A percentile compares a stretch with the other conserved stretches of the same genome.
phyloP scores from a whole-genome alignment of 2,797 vertebrate species.

The Parambassis ranga region DNA sequence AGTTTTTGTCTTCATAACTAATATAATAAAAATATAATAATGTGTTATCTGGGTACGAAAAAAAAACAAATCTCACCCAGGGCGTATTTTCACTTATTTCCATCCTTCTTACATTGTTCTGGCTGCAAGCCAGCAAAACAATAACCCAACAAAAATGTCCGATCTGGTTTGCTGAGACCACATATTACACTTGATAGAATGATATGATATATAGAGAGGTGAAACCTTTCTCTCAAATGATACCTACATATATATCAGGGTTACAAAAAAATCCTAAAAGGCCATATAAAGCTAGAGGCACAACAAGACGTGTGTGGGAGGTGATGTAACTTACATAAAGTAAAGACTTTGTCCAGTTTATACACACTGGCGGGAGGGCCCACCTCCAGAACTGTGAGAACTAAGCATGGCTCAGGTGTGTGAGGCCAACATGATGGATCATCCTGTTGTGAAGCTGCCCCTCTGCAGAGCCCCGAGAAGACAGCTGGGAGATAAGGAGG shows the following conservation, averaged over 20 bases:
- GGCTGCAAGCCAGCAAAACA: conserved; percentile 4
- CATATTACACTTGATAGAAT: conserved; percentile 8
- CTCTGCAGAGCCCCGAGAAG: conserved; percentile 66
- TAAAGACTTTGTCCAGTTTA: conserved; percentile 33
- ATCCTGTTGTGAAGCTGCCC: conserved; percentile 67
- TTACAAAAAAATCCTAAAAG: not conserved
- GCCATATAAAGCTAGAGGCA: not conserved
- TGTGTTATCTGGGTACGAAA: not conserved
- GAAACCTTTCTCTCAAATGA: conserved; percentile 3
- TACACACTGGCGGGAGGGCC: conserved; percentile 23
- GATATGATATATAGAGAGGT: not conserved
- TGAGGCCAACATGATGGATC: conserved; percentile 74
- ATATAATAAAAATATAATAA: conserved; percentile 9
- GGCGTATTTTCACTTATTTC: conserved; percentile 11
- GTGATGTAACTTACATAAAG: conserved; percentile 33
- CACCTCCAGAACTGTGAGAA: conserved; percentile 41
- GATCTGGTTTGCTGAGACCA: not conserved
- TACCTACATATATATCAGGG: not conserved
- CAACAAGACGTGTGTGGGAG: conserved; percentile 17
- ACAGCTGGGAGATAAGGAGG: conserved; percentile 75
- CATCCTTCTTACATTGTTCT: not conserved
- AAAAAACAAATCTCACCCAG: conserved; percentile 1
- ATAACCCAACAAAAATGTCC: not conserved
- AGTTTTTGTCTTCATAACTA: conserved; percentile 25
- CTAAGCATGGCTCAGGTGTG: conserved; percentile 70